Base-by-base conservation (phyloP, 2,797 vertebrate species). In the Eospalax fontanierii region DNA sequence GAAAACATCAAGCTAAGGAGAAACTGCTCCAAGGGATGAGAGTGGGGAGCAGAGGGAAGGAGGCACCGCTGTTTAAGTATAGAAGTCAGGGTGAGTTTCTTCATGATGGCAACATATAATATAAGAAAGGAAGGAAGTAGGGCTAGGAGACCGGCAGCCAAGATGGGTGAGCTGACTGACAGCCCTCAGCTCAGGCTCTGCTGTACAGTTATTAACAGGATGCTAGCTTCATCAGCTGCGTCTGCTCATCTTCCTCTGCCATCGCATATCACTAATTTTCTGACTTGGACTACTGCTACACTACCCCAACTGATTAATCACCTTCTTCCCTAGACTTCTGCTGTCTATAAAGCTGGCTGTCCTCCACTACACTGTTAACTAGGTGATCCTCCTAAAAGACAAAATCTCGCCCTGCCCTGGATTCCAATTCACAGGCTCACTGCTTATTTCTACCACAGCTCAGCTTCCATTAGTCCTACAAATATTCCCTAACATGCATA, bases 341-440 rank as follows among this genome's bases (percentile, higher is more conserved):
- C 78, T 61, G 90, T 78, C 43, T 89, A 28, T 46, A 66, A 93
- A 82, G 40, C 12, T 18, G 82, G 65, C 40, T 66, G 57, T 28
- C 65, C n/a, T 87, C 61, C 38, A 50, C n/a, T 46, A 46, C 10
- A 61, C 57, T 19, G 8, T 4, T 59, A 18, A 15, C 54, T 7
- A 5, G 12, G 15, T 24, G n/a, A 24, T 40, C 61, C 57, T 95
- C 38, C 87, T 89, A 61, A 63, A 87, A 91, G 22, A 70, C 28
- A 73, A n/a, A 94, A 81, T 24, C 16, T 30, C 38, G 66, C 15
- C n/a, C 40, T 9, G 26, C 8, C 74, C 30, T 87, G 33, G 28
- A 73, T 85, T 68, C 59, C 54, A 91, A 78, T 74, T 18, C 38
- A 2, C 61, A 30, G 0, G 38, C 22, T 74, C 61, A 70, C 46